These are phyloP conservation scores for Drosophila orosa DNA, from an alignment of 1,140 invertebrate genomes.

Conservation along the genomic window DNA sequence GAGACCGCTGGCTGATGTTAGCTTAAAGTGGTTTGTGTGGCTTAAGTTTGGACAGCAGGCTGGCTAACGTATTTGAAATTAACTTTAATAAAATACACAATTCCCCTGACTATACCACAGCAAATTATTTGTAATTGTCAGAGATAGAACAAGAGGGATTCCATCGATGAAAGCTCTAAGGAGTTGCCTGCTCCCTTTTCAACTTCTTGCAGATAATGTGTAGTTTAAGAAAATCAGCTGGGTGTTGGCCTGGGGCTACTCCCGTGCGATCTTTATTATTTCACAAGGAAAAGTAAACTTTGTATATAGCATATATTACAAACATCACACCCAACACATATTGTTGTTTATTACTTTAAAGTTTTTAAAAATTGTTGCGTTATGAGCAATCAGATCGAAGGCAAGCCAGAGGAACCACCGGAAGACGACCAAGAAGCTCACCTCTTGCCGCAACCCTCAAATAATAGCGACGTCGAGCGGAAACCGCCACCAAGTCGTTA, in stretches of 20 bases:
- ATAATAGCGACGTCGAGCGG: background rate
- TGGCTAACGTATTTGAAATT: constrained; percentile 9
- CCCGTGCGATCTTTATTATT: no score
- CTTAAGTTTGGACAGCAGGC: background rate
- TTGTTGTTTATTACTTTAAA: background rate
- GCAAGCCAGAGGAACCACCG: background rate
- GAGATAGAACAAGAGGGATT: background rate
- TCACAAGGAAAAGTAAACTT: background rate
- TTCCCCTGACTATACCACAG: background rate
- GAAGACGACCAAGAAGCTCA: background rate
- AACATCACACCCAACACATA: background rate
- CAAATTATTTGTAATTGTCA: constrained; percentile 16
- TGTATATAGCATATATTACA: constrained; percentile 1
- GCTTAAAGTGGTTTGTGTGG: constrained; percentile 10
- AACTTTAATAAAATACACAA: constrained; percentile 5
- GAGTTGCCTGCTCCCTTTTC: background rate
- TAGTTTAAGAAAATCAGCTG: constrained; percentile 89
- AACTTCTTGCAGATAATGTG: background rate
- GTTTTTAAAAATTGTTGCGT: background rate
- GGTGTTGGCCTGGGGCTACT: constrained; percentile 89
- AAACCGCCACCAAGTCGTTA: constrained; percentile 10
- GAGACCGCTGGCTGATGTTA: background rate
- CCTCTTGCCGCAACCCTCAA: background rate
- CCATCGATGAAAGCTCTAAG: no score
- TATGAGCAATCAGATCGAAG: constrained; percentile 5